A percentile compares a stretch with the other conserved stretches of the same genome.
Evolutionary conservation across 2,888 invertebrate genomes (phyloP).

Genomic region (Andrena dorsata): DNA sequence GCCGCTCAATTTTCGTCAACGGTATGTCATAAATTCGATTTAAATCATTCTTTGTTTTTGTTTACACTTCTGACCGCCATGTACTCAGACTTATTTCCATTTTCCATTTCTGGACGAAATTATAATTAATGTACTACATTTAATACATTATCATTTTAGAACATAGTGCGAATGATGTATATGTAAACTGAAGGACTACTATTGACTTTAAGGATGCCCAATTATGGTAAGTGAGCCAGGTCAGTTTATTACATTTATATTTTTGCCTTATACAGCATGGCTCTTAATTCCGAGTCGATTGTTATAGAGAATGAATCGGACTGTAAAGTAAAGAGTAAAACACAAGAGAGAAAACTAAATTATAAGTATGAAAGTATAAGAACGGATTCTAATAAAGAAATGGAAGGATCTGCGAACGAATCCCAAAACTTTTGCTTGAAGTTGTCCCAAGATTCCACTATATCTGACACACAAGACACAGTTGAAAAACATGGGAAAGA

Average conservation of each 20-base stretch:
- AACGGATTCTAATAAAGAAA: background rate
- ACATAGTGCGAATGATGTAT: background rate
- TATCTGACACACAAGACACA: slow-evolving; percentile 59
- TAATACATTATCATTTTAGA: background rate
- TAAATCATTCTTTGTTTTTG: slow-evolving; percentile 21
- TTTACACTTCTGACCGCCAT: slow-evolving; percentile 20
- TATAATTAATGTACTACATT: background rate
- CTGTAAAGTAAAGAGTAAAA: background rate
- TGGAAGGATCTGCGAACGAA: slow-evolving; percentile 3
- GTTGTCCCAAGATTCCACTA: slow-evolving; percentile 68
- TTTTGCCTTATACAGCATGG: background rate
- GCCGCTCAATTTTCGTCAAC: background rate
- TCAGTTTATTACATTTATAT: background rate
- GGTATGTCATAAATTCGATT: slow-evolving; percentile 10
- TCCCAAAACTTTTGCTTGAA: slow-evolving; percentile 73
- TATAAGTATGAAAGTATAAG: background rate
- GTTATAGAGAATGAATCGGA: background rate
- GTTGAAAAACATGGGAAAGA: slow-evolving; percentile 33
- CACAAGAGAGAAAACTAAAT: background rate
- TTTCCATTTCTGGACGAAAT: background rate
- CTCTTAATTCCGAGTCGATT: background rate
- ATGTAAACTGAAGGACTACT: background rate
- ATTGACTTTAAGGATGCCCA: slow-evolving; percentile 12
- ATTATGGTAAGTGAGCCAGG: slow-evolving; percentile 23
- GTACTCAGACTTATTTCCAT: background rate